Evolutionary conservation across 2,888 invertebrate genomes (phyloP).

Genomic region (Drosophila kambysellisi): DNA sequence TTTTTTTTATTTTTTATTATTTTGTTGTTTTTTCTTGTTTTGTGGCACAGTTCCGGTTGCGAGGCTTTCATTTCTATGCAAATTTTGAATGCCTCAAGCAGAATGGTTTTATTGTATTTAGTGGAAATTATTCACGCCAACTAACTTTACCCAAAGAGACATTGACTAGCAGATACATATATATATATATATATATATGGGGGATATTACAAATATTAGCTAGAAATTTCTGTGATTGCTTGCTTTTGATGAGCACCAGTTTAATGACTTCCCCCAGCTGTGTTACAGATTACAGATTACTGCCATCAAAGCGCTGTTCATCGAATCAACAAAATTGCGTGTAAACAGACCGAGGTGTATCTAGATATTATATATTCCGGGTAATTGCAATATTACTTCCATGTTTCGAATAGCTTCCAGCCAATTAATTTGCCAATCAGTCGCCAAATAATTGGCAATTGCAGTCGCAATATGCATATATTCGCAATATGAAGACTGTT

Average conservation of each 20-base stretch:
- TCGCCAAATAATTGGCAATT: constrained; percentile 56
- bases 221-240: constrained; percentile 20
- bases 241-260: constrained; percentile 18
- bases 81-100: constrained; percentile 71
- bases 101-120: constrained; percentile 78
- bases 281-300: not conserved
- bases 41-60: constrained; percentile 75
- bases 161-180: constrained; percentile 15
- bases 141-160: constrained; percentile 49
- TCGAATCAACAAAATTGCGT: not conserved
- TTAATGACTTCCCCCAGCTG: constrained; percentile 30
- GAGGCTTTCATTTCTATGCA: constrained; percentile 78
- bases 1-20: constrained; percentile 20
- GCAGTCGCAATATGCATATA: constrained; percentile 32
- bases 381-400: constrained; percentile 54
- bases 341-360: not conserved
- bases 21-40: constrained; percentile 42
- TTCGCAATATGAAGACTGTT: constrained; percentile 30
- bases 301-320: constrained; percentile 36
- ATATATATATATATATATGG: not conserved
- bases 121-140: constrained; percentile 79
- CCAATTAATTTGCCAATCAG: constrained; percentile 66
- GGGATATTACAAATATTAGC: constrained; percentile 12
- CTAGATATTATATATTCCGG: not conserved
- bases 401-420: constrained; percentile 6